Base-by-base conservation (phyloP, 92 coral and sea anemone genomes). In the Pocillopora grandis region DNA sequence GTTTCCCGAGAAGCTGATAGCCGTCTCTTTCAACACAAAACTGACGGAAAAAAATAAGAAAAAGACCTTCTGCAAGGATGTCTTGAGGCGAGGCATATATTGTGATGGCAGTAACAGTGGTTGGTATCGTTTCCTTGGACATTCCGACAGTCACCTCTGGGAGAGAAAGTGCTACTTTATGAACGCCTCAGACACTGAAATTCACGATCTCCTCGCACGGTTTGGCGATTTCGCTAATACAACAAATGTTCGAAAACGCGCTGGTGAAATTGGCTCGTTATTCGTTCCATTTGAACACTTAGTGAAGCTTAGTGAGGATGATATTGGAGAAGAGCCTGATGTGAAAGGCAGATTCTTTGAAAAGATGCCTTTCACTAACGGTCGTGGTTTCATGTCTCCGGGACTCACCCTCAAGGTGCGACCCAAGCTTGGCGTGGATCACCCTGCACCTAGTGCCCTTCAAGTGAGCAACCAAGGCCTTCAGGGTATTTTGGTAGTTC, bases 371-470 rank as follows among this genome's bases (percentile, higher is more conserved):
- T 67, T 67, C 84, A 79, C 62, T 18, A 71, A 85, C 70, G 87
- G 76, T 33, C 90, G 96, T 75, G 96, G 96, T 1, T 87, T 84
- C 82, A 92, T 92, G 87, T 90, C 93, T 9, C 85, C 58, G 36
- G 75, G 48, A 63, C 65, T 92, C 76, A 86, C 92, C 6, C 20
- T 62, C 19, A 72, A 90, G 61, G 84, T 92, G 5, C 77, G 87
- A 48, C 61, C 27, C 15, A 65, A 11, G 21, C 55, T 76, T 42
- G 67, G 73, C 27, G 74, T 90, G 2, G 86, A 62, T 12, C 66
- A 86, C 66, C 62, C 37, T 62, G 23, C 60, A 19, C 93, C 93
- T 13, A 81, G 90, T 18, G 85, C 86, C 5, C 87, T 90, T 18
- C 91, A 90, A 66, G 88, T 92, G 14, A 90, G 86, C 42, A 85